Evolutionary conservation across 92 coral and sea anemone genomes (phyloP).

Genomic region (Ricordea florida): DNA sequence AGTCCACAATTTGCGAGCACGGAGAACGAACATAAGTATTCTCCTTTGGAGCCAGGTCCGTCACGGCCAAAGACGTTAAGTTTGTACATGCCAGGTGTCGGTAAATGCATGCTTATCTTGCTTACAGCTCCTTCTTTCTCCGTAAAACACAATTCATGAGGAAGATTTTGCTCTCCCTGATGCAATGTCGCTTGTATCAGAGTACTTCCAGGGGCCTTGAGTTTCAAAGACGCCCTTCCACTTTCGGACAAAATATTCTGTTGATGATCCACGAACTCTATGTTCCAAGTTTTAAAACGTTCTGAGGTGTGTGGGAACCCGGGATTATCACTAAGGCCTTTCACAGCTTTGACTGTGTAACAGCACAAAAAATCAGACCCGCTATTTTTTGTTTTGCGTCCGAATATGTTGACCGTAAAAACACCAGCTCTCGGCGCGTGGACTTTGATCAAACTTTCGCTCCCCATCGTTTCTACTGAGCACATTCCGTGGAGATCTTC

Average conservation of each 20-base stretch:
- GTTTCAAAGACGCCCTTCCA: conserved; percentile 55
- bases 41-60: conserved; percentile 52
- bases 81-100: conserved; percentile 72
- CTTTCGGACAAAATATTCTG: conserved; percentile 61
- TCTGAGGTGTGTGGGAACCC: conserved; percentile 74
- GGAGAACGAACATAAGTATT: conserved; percentile 61
- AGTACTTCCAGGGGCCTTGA: conserved; percentile 55
- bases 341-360: conserved; percentile 62
- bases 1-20: conserved; percentile 61
- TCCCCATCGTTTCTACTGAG: conserved; percentile 38
- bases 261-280: conserved; percentile 60
- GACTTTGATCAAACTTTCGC: conserved; percentile 39
- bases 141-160: conserved; percentile 67
- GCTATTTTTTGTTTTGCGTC: conserved; percentile 31
- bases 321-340: conserved; percentile 75
- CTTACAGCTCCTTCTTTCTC: conserved; percentile 42
- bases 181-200: conserved; percentile 62
- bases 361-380: conserved; percentile 70
- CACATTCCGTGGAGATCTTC: conserved; percentile 75
- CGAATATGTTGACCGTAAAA: conserved; percentile 67
- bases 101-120: conserved; percentile 62
- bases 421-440: conserved; percentile 73
- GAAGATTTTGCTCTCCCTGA: conserved; percentile 58
- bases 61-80: conserved; percentile 76
- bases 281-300: conserved; percentile 55